Evolutionary conservation across 2,888 invertebrate genomes (phyloP).

Genomic region (Hetaerina titia): DNA sequence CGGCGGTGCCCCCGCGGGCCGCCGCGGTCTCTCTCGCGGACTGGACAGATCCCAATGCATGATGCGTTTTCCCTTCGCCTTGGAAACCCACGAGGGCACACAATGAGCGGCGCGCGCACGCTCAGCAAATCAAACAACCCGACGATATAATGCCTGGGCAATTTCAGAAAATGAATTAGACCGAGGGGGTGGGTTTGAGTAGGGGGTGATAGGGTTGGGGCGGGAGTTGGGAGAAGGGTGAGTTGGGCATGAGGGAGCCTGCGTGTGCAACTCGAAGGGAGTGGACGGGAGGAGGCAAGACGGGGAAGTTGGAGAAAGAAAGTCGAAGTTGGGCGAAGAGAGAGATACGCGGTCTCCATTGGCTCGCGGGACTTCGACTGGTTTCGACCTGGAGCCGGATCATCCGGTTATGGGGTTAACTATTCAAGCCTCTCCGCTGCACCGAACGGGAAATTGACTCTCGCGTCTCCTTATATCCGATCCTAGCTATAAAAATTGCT

Average conservation of each 20-base stretch:
- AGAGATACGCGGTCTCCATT: background rate
- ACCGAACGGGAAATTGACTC: constrained; percentile 27
- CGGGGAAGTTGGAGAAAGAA: background rate
- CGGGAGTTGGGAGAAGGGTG: background rate
- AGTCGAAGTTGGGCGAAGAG: background rate
- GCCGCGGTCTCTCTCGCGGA: background rate
- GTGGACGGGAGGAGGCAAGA: background rate
- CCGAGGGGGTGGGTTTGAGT: background rate
- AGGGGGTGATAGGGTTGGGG: background rate
- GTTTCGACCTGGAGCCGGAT: constrained; percentile 22
- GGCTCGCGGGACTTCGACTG: constrained; percentile 35
- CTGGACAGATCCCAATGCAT: background rate
- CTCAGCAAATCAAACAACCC: background rate
- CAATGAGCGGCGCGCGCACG: background rate
- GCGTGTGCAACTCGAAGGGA: background rate
- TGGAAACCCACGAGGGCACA: background rate
- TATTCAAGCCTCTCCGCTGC: constrained; percentile 19
- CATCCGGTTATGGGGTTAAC: constrained; percentile 39
- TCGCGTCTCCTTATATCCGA: constrained; percentile 15
- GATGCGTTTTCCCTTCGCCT: background rate
- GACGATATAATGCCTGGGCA: constrained; percentile 14
- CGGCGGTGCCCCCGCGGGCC: background rate
- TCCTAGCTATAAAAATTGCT: constrained; percentile 1
- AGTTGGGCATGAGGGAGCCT: background rate
- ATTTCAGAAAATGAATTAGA: constrained; percentile 35